Base-by-base conservation (phyloP, 2,888 invertebrate genomes). In the Lathronympha strigana region DNA sequence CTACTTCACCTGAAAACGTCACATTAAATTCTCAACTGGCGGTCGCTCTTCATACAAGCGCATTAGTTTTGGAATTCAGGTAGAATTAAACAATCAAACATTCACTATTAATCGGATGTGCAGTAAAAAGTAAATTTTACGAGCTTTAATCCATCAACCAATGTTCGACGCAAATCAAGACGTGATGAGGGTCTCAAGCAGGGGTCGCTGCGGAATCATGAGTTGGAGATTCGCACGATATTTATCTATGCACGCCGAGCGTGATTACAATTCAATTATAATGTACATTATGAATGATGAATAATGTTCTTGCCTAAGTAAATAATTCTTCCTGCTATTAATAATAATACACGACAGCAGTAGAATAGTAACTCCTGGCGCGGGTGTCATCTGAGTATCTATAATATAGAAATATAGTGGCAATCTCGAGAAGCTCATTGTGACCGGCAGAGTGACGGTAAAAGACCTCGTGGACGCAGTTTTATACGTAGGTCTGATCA, bases 181-280 rank as follows among this genome's bases (percentile, higher is more conserved):
- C 62, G 61, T 66, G 66, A 31, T 28, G 33, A 33, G 54, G 9
- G n/a, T 50, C 15, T 66, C 49, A 66, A 66, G 19, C n/a, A 13
- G 28, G 13, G 38, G 40, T 54, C 54, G 49, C 38, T 40, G 47
- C 40, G 61, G 66, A 66, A 49, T 61, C 50, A 66, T 66, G 61
- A 43, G n/a, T 31, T 38, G 55, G 62, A 55, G 57, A 8, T 62
- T 66, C 58, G 64, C 64, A 64, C 64, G 66, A 55, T 66, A 61
- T 66, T n/a, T 49, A 66, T 67, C 63, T 57, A 11, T 25, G 66
- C 55, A 66, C 61, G 64, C 51, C 28, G 31, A 61, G 54, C 66
- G 53, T 54, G 66, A 31, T 66, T 54, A 54, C 53, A 66, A 61
- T 66, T 45, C 28, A 36, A 66, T 66, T 66, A 40, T 54, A 60